Conservation (phyloP, 2,113 vertebrate species). For the Spilogale gracilis region DNA sequence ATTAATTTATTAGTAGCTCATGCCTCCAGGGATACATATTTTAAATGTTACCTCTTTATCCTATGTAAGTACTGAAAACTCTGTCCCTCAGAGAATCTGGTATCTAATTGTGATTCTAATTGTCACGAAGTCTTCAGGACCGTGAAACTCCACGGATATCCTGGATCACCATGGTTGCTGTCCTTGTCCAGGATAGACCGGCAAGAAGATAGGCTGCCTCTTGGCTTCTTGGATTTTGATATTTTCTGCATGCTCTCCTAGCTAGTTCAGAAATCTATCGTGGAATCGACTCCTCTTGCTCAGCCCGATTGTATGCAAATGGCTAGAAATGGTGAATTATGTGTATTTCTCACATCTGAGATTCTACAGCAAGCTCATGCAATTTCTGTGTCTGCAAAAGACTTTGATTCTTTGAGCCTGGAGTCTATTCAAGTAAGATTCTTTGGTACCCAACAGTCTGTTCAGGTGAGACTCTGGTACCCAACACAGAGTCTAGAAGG, state of each 20-base stretch:
- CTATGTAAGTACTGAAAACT: slow-evolving; percentile 58
- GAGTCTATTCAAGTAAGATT: neutral
- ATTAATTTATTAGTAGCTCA: slow-evolving; percentile 55
- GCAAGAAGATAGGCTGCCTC: neutral
- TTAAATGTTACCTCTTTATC: slow-evolving; percentile 65
- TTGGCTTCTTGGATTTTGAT: neutral
- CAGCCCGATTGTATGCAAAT: neutral
- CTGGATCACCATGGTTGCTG: rapidly evolving
- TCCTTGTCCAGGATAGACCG: neutral
- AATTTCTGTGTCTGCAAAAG: neutral
- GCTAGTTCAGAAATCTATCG: neutral
- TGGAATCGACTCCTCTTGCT: neutral
- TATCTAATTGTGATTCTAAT: slow-evolving; percentile 43
- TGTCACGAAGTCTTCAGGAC: neutral
- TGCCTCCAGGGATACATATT: slow-evolving; percentile 41
- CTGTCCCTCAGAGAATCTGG: neutral
- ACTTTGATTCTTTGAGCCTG: neutral
- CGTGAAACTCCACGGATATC: neutral
- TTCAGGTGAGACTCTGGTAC: neutral
- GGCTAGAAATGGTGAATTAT: neutral
- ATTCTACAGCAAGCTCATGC: neutral
- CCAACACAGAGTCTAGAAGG: neutral
- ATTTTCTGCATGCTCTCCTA: neutral
- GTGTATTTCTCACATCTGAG: neutral
- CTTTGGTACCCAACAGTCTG: neutral